phyloP scores from a whole-genome alignment of 2,888 invertebrate genomes.

The Sminthurinus aureus region DNA sequence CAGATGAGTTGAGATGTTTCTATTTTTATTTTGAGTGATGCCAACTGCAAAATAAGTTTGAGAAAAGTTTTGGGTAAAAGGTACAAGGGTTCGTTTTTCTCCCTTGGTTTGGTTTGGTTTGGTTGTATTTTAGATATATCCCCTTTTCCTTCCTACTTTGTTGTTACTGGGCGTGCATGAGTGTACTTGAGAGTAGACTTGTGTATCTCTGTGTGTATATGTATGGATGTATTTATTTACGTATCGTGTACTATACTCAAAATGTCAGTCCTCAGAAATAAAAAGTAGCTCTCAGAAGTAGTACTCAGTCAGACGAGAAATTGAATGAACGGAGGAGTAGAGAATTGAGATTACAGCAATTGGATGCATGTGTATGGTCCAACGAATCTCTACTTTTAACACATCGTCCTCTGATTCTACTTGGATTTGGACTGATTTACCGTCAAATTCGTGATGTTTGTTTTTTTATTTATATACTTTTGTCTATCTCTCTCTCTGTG shows the following conservation, averaged over 20 bases:
- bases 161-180: too few species aligned
- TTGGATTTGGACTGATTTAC: slow-evolving; percentile 24
- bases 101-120: neutral
- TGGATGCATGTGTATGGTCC: slow-evolving; percentile 4
- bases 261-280: slow-evolving; percentile 26
- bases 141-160: too few species aligned
- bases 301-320: slow-evolving; percentile 38
- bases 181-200: too few species aligned
- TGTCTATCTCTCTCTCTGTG: slow-evolving; percentile 3
- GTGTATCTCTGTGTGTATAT: too few species aligned
- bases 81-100: neutral
- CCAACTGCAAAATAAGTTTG: neutral
- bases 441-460: slow-evolving; percentile 19
- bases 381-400: slow-evolving; percentile 8
- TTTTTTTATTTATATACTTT: slow-evolving; percentile 2
- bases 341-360: slow-evolving; percentile 12
- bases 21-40: neutral
- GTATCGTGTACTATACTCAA: neutral
- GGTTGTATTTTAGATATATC: neutral
- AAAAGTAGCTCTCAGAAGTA: too few species aligned
- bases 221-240: too few species aligned
- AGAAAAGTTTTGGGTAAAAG: neutral
- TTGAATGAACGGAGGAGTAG: slow-evolving; percentile 9
- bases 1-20: neutral
- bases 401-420: neutral